These are phyloP conservation scores for Mythimna vitellina DNA, from an alignment of 2,888 invertebrate species.

Conservation along the genomic window DNA sequence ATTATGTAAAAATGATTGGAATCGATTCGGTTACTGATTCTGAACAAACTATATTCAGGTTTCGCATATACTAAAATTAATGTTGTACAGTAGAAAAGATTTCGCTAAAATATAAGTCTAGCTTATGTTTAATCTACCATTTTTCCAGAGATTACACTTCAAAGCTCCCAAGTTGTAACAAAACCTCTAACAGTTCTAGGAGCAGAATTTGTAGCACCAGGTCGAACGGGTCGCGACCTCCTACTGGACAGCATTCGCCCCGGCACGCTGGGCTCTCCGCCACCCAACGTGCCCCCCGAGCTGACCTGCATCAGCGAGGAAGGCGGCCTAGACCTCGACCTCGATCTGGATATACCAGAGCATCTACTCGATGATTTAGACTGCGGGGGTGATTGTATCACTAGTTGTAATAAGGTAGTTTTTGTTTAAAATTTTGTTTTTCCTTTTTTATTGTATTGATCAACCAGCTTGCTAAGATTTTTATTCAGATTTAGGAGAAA, in stretches of 20 bases:
- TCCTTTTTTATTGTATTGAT: no score
- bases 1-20: no score
- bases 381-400: constrained; percentile 95
- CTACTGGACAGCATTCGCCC: constrained; percentile 85
- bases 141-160: no score
- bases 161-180: background rate
- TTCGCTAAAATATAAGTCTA: no score
- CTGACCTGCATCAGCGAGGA: constrained; percentile 96
- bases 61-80: no score
- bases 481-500: no score
- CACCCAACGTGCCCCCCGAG: constrained; percentile 92
- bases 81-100: no score
- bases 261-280: constrained; percentile 85
- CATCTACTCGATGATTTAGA: constrained; percentile 94
- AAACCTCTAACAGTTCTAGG: constrained; percentile 81
- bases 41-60: no score
- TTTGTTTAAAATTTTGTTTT: background rate
- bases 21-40: no score
- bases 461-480: background rate
- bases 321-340: constrained; percentile 95
- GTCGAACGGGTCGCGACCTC: constrained; percentile 83
- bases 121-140: no score
- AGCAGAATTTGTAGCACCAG: constrained; percentile 86
- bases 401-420: constrained; percentile 94
- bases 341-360: constrained; percentile 92